Conservation (phyloP, 2,888 invertebrate genomes). For the Cremastinae sp. region DNA sequence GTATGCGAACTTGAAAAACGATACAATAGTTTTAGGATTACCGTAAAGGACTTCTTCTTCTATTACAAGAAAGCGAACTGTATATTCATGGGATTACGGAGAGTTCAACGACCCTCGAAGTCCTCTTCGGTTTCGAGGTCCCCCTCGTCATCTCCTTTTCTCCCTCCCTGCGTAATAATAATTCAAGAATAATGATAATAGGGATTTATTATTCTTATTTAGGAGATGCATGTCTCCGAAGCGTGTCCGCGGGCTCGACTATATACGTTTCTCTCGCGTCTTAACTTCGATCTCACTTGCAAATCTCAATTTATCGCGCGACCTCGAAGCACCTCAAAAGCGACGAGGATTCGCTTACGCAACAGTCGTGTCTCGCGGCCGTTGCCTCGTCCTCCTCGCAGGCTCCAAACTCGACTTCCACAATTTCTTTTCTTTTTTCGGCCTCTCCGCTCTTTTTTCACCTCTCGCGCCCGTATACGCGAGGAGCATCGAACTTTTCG, state of each 20-base stretch:
- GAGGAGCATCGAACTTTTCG: slow-evolving; percentile 62
- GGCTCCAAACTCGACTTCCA: slow-evolving; percentile 49
- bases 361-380: slow-evolving; percentile 45
- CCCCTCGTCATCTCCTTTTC: slow-evolving; percentile 26
- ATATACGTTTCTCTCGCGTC: slow-evolving; percentile 31
- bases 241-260: slow-evolving; percentile 2
- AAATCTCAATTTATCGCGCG: slow-evolving; percentile 51
- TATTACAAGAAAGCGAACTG: slow-evolving; percentile 39
- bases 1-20: not conserved
- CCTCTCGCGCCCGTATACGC: not conserved
- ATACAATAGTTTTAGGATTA: slow-evolving; percentile 30
- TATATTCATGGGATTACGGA: slow-evolving; percentile 21
- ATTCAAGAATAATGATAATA: slow-evolving; percentile 16
- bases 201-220: slow-evolving; percentile 19
- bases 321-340: slow-evolving; percentile 41
- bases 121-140: slow-evolving; percentile 56
- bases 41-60: slow-evolving; percentile 35
- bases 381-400: slow-evolving; percentile 37
- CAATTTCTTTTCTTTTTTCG: slow-evolving; percentile 29
- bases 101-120: slow-evolving; percentile 58
- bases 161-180: slow-evolving; percentile 5
- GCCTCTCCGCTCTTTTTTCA: not conserved
- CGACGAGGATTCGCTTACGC: slow-evolving; percentile 52
- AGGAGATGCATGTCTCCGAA: slow-evolving; percentile 7
- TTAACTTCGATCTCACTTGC: slow-evolving; percentile 42